Evolutionary conservation across 2,888 invertebrate species (phyloP), one percentile per base, ranked within the genome.

Genomic region (Torymus aiolomorphi): DNA sequence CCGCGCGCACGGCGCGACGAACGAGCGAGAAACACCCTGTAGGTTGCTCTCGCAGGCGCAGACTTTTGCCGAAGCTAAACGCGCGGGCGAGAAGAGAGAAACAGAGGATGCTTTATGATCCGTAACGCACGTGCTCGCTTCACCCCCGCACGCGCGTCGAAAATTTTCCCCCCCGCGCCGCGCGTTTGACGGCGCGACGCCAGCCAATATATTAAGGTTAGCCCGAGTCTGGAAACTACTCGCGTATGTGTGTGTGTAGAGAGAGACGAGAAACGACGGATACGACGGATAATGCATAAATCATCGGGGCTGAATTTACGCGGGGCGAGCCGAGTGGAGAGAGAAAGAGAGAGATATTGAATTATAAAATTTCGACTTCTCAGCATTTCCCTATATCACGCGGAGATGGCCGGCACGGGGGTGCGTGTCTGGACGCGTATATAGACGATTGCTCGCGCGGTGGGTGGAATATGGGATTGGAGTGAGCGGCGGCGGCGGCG

Each of bases 191-290:
- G 52, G 20, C 42, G 84, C 86, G 84, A 86, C 84, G 85, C 83
- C 84, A 84, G 84, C 85, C 87, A 86, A 88, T 88, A 88, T 86
- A 88, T 88, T 86, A 87, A 86, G 87, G 86, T 84, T 85, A 85
- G 84, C 80, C 8, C 42, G 42, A 83, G 49, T 56, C 72, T 82
- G 81, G 79, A 83, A 81, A 83, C 74, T 83, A 78, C 69, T 81
- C 20, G 65, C 18, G 63, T 66, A n/a, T 13, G 42, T 20, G 20
- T 57, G n/a, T 63, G 8, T 12, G 14, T 10, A 63, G n/a, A 24
- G 24, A 42, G 18, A 51, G 13, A 59, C 56, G 49, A n/a, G 24
- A 57, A 59, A 52, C 5, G 12, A 13, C 42, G 42, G 42, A 42
- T 42, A 42, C 42, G 24, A 67, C 20, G 70, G n/a, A 62, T 51